Base-by-base conservation (phyloP, 2,797 vertebrate genomes). In the Bufotes viridis region DNA sequence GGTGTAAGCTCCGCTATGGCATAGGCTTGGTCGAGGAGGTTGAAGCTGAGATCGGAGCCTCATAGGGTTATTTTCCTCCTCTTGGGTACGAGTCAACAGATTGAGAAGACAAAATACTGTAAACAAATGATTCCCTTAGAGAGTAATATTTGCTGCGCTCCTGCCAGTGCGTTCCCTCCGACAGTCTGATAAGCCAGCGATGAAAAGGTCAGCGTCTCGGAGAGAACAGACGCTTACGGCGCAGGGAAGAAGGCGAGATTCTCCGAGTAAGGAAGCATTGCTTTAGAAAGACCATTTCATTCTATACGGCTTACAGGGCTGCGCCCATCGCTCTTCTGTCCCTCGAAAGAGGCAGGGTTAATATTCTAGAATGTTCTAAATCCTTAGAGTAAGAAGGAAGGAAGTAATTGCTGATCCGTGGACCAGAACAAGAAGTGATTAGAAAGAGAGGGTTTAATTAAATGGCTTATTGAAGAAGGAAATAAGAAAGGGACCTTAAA, bases 381-480 rank as follows among this genome's bases (percentile, higher is more conserved):
- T 89, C 84, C 79, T 70, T 53, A 10, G 79, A 82, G 84, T 49
- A 82, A 53, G 83, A 89, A 89, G 84, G 84, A 86, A 89, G 85
- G 79, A 89, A 89, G 88, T 78, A 89, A 89, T 86, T 86, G 84
- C 88, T 86, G 88, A 89, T 89, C 88, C 18, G 34, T 89, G 70
- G 88, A 89, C 58, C 88, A 89, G 88, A 89, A 86, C 88, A 82
- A 86, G 79, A 86, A 82, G 84, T 82, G 88, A 89, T 89, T 89
- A 86, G 72, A 89, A 78, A 82, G 88, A 89, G 82, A 89, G 82
- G 88, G 80, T 89, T 86, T 89, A 89, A 89, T 89, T 89, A 89
- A 89, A 89, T 86, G 80, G 84, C 79, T 89, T 86, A 86, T 86
- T 89, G 84, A 86, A 83, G 51, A 89, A 82, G 63, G 80, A 82